Evolutionary conservation across 2,113 vertebrate genomes (phyloP), one percentile per base, ranked within the genome.

Genomic region (Heterotis niloticus): DNA sequence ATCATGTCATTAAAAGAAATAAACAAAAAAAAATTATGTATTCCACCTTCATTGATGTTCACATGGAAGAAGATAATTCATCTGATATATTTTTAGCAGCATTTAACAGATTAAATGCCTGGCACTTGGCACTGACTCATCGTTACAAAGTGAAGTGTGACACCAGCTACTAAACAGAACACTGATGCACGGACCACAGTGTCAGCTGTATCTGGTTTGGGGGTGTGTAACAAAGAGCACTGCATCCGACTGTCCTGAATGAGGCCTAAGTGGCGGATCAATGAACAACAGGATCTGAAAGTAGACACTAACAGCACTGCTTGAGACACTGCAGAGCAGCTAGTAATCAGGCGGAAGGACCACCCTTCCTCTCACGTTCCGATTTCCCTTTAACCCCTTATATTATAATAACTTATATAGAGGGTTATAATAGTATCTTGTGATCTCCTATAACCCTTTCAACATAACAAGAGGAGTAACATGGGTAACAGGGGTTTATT

Each of bases 231-330:
- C 14, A 65, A 20, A 23, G 69, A 80, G n/a, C 51, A 74, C 79
- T 79, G 72, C 75, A 85, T 79, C 75, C 69, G 74, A 75, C 70
- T 75, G 11, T 5, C 3, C 73, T 70, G 69, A 79, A 79, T 84
- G 81, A n/a, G 80, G 84, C 80, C 80, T 75, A 85, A 86, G 81
- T 29, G 1, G 84, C 80, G 86, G 83, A 83, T 88, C 86, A 88
- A 89, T 87, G 79, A 78, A 83, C 83, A 83, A 77, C 76, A 70
- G 56, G 66, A 34, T 34, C 20, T 78, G 66, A 51, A 23, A 60
- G 57, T 5, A 4, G 17, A 2, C 54, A 69, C 24, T 51, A 28
- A 74, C 24, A 51, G 72, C 14, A 13, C 26, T 23, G 59, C 28
- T 60, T 26, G 66, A 78, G 77, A 51, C 56, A 24, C 62, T 34